Conservation (phyloP, 2,888 invertebrate species). For the Isotomurus palustris region DNA sequence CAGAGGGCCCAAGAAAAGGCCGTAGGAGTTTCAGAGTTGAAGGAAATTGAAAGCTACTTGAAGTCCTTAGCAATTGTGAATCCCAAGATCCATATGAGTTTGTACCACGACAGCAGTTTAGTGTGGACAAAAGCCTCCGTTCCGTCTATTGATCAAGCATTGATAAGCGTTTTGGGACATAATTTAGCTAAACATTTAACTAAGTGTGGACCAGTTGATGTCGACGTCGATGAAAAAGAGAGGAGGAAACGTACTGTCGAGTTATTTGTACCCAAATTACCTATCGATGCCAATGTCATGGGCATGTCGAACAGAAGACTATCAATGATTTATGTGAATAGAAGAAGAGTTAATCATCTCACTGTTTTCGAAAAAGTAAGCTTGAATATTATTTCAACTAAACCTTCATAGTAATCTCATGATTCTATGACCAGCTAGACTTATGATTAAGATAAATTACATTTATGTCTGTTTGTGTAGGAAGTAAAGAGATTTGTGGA, state of each 20-base stretch:
- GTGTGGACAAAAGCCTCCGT: conserved; percentile 54
- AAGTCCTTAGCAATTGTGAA: conserved; percentile 52
- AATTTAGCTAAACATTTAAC: conserved; percentile 46
- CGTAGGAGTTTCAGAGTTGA: conserved; percentile 55
- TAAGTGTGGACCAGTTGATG: conserved; percentile 22
- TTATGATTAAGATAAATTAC: too few relatives aligned
- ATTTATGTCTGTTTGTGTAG: too few relatives aligned
- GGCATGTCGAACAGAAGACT: conserved; percentile 47
- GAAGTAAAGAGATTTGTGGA: conserved; percentile 51
- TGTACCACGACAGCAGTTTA: conserved; percentile 53
- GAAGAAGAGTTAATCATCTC: conserved; percentile 54
- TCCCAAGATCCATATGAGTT: conserved; percentile 52
- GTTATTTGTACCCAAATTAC: conserved; percentile 34
- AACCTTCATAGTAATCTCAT: too few relatives aligned
- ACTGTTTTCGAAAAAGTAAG: conserved; percentile 57
- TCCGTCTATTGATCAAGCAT: conserved; percentile 49
- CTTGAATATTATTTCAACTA: too few relatives aligned
- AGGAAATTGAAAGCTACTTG: conserved; percentile 54
- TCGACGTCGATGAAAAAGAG: conserved; percentile 18
- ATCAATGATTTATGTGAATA: conserved; percentile 55
- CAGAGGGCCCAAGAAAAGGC: conserved; percentile 54
- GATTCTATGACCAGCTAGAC: too few relatives aligned
- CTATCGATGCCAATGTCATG: conserved; percentile 41
- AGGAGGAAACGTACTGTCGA: conserved; percentile 19
- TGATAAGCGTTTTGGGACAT: conserved; percentile 48